Evolutionary conservation across 1,140 invertebrate genomes (phyloP), one percentile per base, ranked within the genome.

Genomic region (Cotesia chilonis): DNA sequence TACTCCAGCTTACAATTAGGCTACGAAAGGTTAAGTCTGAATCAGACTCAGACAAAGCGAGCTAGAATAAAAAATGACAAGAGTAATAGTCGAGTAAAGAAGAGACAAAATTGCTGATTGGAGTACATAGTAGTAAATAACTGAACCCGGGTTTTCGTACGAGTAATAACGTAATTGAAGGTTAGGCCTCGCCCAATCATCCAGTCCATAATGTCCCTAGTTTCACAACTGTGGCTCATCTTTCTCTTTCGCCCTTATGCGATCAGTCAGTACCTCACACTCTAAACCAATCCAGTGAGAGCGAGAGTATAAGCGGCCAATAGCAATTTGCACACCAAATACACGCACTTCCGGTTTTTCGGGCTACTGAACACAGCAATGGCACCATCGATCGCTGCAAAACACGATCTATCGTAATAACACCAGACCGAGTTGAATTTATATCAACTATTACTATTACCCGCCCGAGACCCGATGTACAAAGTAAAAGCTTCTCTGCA

Each of bases 101-200:
- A 14, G 41, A 66, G 64, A 66, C 20, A 17, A 10, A 47, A 47
- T 10, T 47, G 41, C 41, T 47, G 41, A 6, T 7, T 47, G 3
- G 20, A 52, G 4, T 20, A 64, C 61, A 69, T 10, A 6, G 10
- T 47, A 47, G 41, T 47, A 47, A 47, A 47, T 47, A 47, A 47
- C 41, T 52, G 35, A 37, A 37, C 14, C 28, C 67, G 6, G 36
- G 38, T n/a, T 41, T 41, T 65, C 12, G 35, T 37, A 41, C 3
- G 20, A 9, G 59, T 79, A 80, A 81, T 76, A 76, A 77, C 69
- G 78, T 83, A 83, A 83, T 82, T 81, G 77, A 70, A 72, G 75
- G 68, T 71, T 70, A 65, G 73, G 41, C 68, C 54, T 20, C 60
- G 61, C 55, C 41, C 41, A 47, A 47, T 47, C 41, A 47, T 47